Conservation (phyloP, 35 echinoderm and acorn worm species). For the Lytechinus pictus region DNA sequence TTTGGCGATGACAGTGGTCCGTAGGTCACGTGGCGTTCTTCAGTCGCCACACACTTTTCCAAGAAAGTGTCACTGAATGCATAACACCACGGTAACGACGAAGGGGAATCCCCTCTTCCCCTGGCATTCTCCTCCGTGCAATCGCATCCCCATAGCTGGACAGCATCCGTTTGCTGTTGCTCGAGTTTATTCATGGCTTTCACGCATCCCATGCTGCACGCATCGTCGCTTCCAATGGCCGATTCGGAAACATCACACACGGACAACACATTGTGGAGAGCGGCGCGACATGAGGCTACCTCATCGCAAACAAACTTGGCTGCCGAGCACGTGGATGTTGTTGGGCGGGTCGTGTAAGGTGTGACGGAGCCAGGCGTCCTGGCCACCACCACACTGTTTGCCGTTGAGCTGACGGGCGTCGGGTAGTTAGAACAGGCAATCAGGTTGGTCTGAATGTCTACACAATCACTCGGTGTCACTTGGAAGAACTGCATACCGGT, state of each 20-base stretch:
- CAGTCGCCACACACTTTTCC: background rate
- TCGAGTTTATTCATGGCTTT: constrained; percentile 36
- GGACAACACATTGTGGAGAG: background rate
- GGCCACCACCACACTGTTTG: background rate
- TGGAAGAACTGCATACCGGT: background rate
- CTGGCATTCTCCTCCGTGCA: background rate
- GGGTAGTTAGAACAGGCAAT: background rate
- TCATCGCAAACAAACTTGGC: background rate
- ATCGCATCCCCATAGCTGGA: background rate
- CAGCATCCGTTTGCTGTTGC: background rate
- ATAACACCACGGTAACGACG: background rate
- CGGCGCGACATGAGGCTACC: background rate
- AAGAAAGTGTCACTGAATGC: background rate
- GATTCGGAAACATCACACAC: background rate
- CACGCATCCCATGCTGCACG: background rate
- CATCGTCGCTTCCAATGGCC: background rate
- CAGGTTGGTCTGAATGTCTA: background rate
- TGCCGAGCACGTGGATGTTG: background rate
- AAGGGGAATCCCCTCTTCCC: background rate
- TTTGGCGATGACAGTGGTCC: background rate
- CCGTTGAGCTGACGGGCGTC: background rate
- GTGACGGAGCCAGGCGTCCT: background rate
- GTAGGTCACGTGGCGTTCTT: constrained; percentile 22
- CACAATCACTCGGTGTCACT: background rate
- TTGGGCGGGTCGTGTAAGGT: background rate